Evolutionary conservation across 2,797 vertebrate species (phyloP).

Genomic region (Lagocephalus sceleratus): DNA sequence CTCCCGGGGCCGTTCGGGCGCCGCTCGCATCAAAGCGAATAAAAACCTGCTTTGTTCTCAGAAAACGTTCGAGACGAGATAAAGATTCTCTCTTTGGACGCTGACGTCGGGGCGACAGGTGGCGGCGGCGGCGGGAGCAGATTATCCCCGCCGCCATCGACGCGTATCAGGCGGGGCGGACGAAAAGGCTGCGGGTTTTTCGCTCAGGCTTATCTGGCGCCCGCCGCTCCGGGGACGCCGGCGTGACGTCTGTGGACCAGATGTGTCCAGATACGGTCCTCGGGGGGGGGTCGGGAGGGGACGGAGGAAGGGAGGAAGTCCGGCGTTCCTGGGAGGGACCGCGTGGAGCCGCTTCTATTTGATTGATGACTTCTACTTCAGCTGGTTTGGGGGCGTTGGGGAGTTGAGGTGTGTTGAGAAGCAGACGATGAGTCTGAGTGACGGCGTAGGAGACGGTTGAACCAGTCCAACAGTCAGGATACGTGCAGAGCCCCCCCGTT

Average conservation of each 20-base stretch:
- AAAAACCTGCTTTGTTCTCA: constrained; percentile 2
- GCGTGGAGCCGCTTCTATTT: too few species aligned
- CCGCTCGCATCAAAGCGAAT: not conserved
- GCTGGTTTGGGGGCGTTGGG: too few species aligned
- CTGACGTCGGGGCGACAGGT: constrained; percentile 21
- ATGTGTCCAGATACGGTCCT: constrained; percentile 15
- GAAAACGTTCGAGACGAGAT: constrained; percentile 25
- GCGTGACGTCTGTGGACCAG: not conserved
- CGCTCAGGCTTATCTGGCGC: constrained; percentile 37
- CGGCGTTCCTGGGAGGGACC: too few species aligned
- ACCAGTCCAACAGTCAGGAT: too few species aligned
- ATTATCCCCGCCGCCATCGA: constrained; percentile 54
- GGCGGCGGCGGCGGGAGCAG: constrained; percentile 31
- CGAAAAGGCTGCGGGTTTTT: constrained; percentile 42
- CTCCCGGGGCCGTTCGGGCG: not conserved
- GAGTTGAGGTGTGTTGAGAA: too few species aligned
- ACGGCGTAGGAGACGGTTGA: too few species aligned
- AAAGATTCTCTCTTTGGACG: constrained; percentile 32
- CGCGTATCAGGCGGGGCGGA: constrained; percentile 34
- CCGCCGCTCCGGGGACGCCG: not conserved
- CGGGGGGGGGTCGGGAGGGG: not conserved
- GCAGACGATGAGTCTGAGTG: too few species aligned
- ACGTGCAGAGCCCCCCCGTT: too few species aligned
- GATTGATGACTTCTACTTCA: too few species aligned
- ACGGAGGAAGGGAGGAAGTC: too few species aligned